phyloP scores from a whole-genome alignment of 2,888 invertebrate species.

The Tetragonisca angustula region DNA sequence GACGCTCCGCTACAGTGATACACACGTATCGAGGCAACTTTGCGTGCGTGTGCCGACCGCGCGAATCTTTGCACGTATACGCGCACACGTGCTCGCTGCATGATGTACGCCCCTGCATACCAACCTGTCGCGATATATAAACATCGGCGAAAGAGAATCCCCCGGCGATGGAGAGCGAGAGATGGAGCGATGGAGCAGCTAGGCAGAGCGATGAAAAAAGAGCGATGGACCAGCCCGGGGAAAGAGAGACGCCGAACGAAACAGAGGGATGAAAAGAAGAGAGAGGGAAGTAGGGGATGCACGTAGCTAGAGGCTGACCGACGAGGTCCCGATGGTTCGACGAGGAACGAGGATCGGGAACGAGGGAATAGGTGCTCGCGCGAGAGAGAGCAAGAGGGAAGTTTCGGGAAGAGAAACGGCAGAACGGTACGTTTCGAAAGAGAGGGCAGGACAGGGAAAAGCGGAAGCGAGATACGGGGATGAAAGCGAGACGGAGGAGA shows the following conservation, averaged over 20 bases:
- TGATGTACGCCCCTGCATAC: conserved; percentile 68
- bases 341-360: conserved; percentile 26
- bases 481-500: conserved; percentile 32
- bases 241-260: conserved; percentile 46
- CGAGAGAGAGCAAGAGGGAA: conserved; percentile 46
- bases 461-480: conserved; percentile 11
- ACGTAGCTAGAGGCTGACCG: conserved; percentile 58
- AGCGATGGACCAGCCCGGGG: conserved; percentile 25
- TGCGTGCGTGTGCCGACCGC: not conserved
- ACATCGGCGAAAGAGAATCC: conserved; percentile 62
- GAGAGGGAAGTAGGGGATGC: conserved; percentile 55
- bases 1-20: conserved; percentile 28
- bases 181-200: conserved; percentile 34
- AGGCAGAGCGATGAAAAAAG: conserved; percentile 46
- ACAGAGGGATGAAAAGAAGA: conserved; percentile 25
- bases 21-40: conserved; percentile 26
- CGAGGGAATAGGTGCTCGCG: conserved; percentile 23
- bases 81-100: conserved; percentile 21
- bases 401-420: conserved; percentile 11
- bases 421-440: conserved; percentile 10
- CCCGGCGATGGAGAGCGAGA: conserved; percentile 10
- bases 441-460: conserved; percentile 22
- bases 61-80: conserved; percentile 27
- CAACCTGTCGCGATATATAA: conserved; percentile 67
- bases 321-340: not conserved